Conservation (phyloP, 2,113 vertebrate species). For the Eurypyga helias region DNA sequence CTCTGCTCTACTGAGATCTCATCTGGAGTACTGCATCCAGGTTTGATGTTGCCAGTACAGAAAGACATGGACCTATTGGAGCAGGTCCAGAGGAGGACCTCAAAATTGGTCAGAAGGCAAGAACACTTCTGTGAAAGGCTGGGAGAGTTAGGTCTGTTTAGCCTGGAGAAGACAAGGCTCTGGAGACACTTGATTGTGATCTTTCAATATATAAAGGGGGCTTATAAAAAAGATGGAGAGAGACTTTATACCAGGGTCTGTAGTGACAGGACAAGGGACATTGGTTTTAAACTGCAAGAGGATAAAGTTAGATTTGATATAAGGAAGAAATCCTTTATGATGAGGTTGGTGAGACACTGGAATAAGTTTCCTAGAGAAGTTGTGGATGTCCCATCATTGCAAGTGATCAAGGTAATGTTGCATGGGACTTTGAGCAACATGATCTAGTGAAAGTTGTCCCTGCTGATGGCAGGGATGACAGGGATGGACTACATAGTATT, state of each 20-base stretch:
- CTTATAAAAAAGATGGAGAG: neutral
- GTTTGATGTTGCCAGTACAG: neutral
- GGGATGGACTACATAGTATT: neutral
- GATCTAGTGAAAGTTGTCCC: neutral
- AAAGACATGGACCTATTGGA: neutral
- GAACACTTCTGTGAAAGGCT: neutral
- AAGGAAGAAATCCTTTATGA: neutral
- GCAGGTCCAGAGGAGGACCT: neutral
- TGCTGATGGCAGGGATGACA: neutral
- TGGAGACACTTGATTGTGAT: fast-evolving
- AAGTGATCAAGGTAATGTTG: neutral
- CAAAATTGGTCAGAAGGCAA: neutral
- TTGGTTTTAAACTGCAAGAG: neutral
- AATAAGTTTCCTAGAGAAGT: neutral
- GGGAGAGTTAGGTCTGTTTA: fast-evolving
- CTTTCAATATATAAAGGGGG: neutral
- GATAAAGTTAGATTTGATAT: neutral
- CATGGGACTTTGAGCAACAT: neutral
- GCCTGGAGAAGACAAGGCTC: neutral
- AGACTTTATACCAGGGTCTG: neutral
- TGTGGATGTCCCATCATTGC: neutral
- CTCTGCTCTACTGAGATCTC: neutral
- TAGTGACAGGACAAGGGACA: neutral
- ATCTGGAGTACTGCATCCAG: neutral
- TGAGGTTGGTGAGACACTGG: neutral